phyloP scores from a whole-genome alignment of 64 coral and sea anemone genomes.

The Montipora cactus region DNA sequence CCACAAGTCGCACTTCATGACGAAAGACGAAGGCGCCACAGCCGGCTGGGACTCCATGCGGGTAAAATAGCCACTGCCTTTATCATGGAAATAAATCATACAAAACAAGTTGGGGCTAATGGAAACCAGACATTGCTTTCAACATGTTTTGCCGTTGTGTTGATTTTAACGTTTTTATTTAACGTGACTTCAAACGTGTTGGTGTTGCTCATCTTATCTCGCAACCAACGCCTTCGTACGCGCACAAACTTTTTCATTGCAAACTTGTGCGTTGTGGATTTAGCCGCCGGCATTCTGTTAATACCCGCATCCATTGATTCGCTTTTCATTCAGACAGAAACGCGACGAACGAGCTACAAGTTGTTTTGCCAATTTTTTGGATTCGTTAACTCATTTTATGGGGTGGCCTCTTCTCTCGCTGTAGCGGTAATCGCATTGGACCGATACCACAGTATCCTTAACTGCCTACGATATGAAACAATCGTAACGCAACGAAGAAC shows the following conservation, averaged over 20 bases:
- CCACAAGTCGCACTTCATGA: background rate
- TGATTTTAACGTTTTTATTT: slow-evolving; percentile 22
- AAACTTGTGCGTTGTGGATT: slow-evolving; percentile 84
- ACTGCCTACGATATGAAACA: slow-evolving; percentile 88
- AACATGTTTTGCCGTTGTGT: background rate
- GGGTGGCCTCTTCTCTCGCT: slow-evolving; percentile 76
- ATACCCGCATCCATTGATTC: slow-evolving; percentile 71
- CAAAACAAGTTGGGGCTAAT: background rate
- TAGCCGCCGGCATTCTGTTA: slow-evolving; percentile 61
- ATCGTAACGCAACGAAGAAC: slow-evolving; percentile 82
- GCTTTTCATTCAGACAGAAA: slow-evolving; percentile 16
- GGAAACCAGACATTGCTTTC: background rate
- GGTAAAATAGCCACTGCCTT: background rate
- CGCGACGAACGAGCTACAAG: background rate
- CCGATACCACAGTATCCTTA: slow-evolving; percentile 87
- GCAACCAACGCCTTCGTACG: slow-evolving; percentile 80
- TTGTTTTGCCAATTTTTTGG: slow-evolving; percentile 63
- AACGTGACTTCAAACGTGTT: slow-evolving; percentile 59
- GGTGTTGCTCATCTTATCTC: slow-evolving; percentile 69
- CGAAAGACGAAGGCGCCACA: background rate
- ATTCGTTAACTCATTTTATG: slow-evolving; percentile 81
- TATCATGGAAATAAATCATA: slow-evolving; percentile 15
- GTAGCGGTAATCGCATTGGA: slow-evolving; percentile 84
- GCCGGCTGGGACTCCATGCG: background rate
- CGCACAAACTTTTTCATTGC: slow-evolving; percentile 87